Base-by-base conservation (phyloP, 2,113 vertebrate species). In the Phalacrocorax carbo region DNA sequence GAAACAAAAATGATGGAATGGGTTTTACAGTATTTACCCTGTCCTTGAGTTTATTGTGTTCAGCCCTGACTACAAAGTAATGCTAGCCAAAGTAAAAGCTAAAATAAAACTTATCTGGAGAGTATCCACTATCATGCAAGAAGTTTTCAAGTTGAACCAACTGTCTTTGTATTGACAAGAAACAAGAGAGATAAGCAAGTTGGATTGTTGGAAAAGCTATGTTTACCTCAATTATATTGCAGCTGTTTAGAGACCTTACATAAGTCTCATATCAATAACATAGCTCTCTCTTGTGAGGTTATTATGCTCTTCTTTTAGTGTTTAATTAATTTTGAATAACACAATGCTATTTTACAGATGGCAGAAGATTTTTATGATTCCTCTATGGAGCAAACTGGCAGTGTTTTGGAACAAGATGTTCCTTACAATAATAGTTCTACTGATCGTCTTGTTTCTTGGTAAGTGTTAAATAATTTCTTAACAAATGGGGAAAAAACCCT, bases 381-480 rank as follows among this genome's bases (percentile, higher is more conserved):
- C 94, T 69, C 90, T 99, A 54, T 99, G 99, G 99, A 98, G 97
- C 96, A 99, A 97, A 98, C 96, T 99, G 73, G 98, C 98, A 94
- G 97, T 98, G 44, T 99, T 99, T 69, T 99, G 99, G 99, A 99
- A 99, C 98, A 99, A 98, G 94, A 98, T 98, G 86, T 99, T 99
- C 93, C 98, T 99, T 91, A 98, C 99, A 38, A 99, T 99, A 97
- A 99, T 99, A 95, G 97, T 99, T 95, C 96, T 99, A 49, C 97
- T 99, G 72, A 98, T 99, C 90, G 86, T 99, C 96, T 98, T 99
- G 32, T 99, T 99, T 97, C 95, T 99, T 72, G 99, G 99, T 99
- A 97, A 98, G 98, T 98, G 94, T 44, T 86, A 72, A 77, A 78
- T 84, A 72, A 87, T 32, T 93, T n/a, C 54, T 88, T 86, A 95